phyloP scores from a whole-genome alignment of 2,797 vertebrate species.

The Tenualosa thibaudeaui region DNA sequence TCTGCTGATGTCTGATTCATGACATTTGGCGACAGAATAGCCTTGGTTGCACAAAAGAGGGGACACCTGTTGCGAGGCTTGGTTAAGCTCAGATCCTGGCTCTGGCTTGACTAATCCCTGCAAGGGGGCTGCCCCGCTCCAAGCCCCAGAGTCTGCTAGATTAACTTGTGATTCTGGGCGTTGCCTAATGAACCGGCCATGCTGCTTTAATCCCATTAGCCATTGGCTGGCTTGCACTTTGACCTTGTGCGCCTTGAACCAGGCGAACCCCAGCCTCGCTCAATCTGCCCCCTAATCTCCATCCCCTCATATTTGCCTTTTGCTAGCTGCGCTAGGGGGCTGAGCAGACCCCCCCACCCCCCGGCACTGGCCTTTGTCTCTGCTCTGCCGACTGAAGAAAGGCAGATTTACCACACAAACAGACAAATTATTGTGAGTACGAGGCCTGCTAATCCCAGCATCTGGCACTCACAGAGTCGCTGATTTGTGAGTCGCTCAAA shows the following conservation, averaged over 20 bases:
- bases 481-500: slow-evolving; percentile 11
- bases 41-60: slow-evolving; percentile 19
- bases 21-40: slow-evolving; percentile 33
- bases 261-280: slow-evolving; percentile 42
- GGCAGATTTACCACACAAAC: slow-evolving; percentile 51
- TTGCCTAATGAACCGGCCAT: slow-evolving; percentile 49
- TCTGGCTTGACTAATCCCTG: slow-evolving; percentile 35
- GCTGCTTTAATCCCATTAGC: slow-evolving; percentile 66
- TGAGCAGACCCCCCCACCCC: neutral
- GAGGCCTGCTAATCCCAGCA: slow-evolving; percentile 51
- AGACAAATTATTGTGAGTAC: slow-evolving; percentile 39
- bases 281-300: slow-evolving; percentile 50
- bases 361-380: slow-evolving; percentile 52
- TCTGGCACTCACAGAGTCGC: slow-evolving; percentile 44
- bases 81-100: slow-evolving; percentile 24
- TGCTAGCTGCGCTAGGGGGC: slow-evolving; percentile 27
- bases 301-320: slow-evolving; percentile 53
- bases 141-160: slow-evolving; percentile 39
- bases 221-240: slow-evolving; percentile 59
- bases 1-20: slow-evolving; percentile 20
- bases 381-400: slow-evolving; percentile 51
- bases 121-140: slow-evolving; percentile 15
- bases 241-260: slow-evolving; percentile 49
- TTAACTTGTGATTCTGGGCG: slow-evolving; percentile 47
- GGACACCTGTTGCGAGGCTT: slow-evolving; percentile 49